These are phyloP conservation scores for Pelodiscus sinensis DNA, from an alignment of 2,113 vertebrate genomes.

Conservation along the genomic window DNA sequence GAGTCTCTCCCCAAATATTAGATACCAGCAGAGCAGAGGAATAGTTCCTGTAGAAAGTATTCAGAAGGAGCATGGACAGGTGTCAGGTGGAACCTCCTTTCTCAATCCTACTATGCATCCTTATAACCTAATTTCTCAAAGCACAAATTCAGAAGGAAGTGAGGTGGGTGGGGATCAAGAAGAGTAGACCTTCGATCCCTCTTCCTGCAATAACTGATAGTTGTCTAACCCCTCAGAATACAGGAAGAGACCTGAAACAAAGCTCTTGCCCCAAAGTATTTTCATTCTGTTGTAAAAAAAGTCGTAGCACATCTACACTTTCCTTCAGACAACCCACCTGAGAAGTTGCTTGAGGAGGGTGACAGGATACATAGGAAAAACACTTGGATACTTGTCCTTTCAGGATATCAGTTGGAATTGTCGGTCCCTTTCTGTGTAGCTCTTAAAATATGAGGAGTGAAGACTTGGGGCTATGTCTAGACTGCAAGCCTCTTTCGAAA, in stretches of 20 bases:
- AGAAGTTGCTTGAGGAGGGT: background rate
- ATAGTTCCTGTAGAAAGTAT: background rate
- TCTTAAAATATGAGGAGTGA: background rate
- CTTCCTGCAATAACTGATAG: background rate
- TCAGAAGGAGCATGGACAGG: background rate
- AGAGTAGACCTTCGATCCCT: background rate
- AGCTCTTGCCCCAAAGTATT: background rate
- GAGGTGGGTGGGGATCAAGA: background rate
- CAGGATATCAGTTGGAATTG: background rate
- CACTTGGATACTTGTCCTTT: background rate
- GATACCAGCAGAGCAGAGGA: background rate
- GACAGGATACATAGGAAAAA: background rate
- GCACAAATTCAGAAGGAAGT: background rate
- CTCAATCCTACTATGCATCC: background rate
- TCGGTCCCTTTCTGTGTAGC: background rate
- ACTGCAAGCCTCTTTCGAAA: too few relatives aligned
- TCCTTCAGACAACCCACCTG: background rate
- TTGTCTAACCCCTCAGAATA: background rate
- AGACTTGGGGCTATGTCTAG: too few relatives aligned
- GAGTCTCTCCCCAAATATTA: background rate
- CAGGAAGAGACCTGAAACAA: background rate
- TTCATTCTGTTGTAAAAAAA: background rate
- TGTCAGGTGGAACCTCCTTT: background rate
- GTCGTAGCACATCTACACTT: background rate
- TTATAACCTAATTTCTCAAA: background rate